These are phyloP conservation scores for Boleophthalmus pectinirostris DNA, from an alignment of 2,113 vertebrate genomes.

Conservation along the genomic window DNA sequence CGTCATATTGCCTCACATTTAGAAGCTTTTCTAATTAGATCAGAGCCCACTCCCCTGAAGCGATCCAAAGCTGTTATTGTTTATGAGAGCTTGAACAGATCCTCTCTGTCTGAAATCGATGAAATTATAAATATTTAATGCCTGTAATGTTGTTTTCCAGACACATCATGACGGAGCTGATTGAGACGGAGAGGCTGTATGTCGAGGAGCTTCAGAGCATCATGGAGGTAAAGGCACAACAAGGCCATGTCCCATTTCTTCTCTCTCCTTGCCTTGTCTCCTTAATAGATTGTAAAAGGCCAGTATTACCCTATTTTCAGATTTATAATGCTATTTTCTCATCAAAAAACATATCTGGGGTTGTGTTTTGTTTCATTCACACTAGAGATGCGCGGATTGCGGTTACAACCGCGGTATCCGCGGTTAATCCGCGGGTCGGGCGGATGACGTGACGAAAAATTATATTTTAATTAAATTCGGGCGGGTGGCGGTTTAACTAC, in stretches of 20 bases:
- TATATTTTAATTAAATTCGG: too few species aligned
- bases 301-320: too few species aligned
- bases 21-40: conserved; percentile 4
- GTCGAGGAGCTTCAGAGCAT: conserved; percentile 94
- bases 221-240: conserved; percentile 82
- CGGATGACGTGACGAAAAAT: too few species aligned
- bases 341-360: too few species aligned
- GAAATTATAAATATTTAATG: not conserved
- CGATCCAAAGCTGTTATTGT: not conserved
- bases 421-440: too few species aligned
- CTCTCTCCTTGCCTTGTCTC: not conserved
- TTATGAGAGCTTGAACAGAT: conserved; percentile 13
- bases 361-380: too few species aligned
- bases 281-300: too few species aligned
- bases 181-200: conserved; percentile 92
- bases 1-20: not conserved
- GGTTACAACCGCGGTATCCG: too few species aligned
- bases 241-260: not conserved
- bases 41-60: conserved; percentile 7
- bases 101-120: not conserved
- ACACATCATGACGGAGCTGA: conserved; percentile 90
- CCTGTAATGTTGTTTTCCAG: conserved; percentile 61
- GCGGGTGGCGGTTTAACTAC: too few species aligned
- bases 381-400: too few species aligned
- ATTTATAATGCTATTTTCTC: too few species aligned